Conservation (phyloP, 2,888 invertebrate genomes). For the Acronicta aceris region DNA sequence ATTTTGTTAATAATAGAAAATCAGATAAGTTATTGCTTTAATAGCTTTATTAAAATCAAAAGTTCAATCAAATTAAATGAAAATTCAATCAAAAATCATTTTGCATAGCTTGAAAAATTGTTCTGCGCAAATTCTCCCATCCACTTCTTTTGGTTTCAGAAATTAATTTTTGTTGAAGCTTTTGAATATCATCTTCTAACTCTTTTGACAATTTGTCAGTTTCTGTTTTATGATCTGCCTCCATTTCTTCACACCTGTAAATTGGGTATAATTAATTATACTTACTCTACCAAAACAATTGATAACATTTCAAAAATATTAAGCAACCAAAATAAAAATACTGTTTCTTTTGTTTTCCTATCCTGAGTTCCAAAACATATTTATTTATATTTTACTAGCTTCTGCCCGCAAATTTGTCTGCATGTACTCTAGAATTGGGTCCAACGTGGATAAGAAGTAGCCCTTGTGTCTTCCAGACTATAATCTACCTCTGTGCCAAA, state of each 20-base stretch:
- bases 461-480: too few relatives aligned
- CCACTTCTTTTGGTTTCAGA: slow-evolving; percentile 78
- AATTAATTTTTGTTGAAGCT: slow-evolving; percentile 76
- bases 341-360: too few relatives aligned
- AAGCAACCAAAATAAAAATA: too few relatives aligned
- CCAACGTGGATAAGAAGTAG: too few relatives aligned
- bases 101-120: slow-evolving; percentile 79
- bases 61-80: slow-evolving; percentile 11
- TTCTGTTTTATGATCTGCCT: slow-evolving; percentile 70
- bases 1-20: not conserved
- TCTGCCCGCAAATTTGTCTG: too few relatives aligned
- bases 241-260: slow-evolving; percentile 76
- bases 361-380: too few relatives aligned
- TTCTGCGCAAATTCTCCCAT: slow-evolving; percentile 75
- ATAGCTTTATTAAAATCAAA: slow-evolving; percentile 19
- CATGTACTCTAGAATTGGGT: too few relatives aligned
- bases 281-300: too few relatives aligned
- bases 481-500: too few relatives aligned
- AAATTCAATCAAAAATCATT: slow-evolving; percentile 68
- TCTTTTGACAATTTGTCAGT: slow-evolving; percentile 75
- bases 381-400: too few relatives aligned
- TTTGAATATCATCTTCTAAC: slow-evolving; percentile 76
- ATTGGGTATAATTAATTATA: not conserved
- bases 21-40: not conserved
- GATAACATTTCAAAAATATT: too few relatives aligned